phyloP scores from a whole-genome alignment of 2,113 vertebrate species.

The Platichthys flesus region DNA sequence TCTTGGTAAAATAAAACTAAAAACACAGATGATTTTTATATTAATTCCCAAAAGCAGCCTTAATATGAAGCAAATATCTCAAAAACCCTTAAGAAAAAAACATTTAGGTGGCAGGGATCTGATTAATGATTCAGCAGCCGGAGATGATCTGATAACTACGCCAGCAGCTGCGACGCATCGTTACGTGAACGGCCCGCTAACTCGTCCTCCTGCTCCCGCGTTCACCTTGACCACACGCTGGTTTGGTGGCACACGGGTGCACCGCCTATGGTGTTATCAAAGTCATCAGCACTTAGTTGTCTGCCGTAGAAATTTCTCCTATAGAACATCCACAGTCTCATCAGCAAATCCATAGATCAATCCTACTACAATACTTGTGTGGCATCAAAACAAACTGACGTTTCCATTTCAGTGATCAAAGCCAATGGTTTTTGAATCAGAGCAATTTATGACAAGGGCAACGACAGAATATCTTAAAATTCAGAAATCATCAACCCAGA shows the following conservation, averaged over 20 bases:
- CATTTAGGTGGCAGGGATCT: neutral
- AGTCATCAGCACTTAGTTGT: slow-evolving; percentile 64
- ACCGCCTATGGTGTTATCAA: slow-evolving; percentile 70
- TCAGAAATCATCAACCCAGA: slow-evolving; percentile 23
- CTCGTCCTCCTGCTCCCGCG: slow-evolving; percentile 42
- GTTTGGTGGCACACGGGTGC: slow-evolving; percentile 55
- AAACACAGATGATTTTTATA: slow-evolving; percentile 7
- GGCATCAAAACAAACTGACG: slow-evolving; percentile 55
- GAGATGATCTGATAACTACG: slow-evolving; percentile 31
- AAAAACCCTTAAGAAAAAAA: neutral
- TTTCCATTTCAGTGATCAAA: slow-evolving; percentile 45
- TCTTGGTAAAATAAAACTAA: slow-evolving; percentile 14
- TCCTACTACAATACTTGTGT: slow-evolving; percentile 26
- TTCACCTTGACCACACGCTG: slow-evolving; percentile 78
- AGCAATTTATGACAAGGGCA: slow-evolving; percentile 24
- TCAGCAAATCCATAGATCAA: slow-evolving; percentile 35
- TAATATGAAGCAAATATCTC: slow-evolving; percentile 1
- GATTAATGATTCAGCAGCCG: slow-evolving; percentile 37
- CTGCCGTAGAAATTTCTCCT: slow-evolving; percentile 33
- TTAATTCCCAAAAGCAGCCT: slow-evolving; percentile 4
- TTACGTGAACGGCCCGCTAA: slow-evolving; percentile 31
- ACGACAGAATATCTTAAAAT: slow-evolving; percentile 22
- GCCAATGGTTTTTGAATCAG: slow-evolving; percentile 26
- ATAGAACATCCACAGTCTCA: slow-evolving; percentile 34
- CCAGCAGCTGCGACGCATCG: slow-evolving; percentile 32